Base-by-base conservation (phyloP, 2,888 invertebrate genomes). In the Diarsia brunnea region DNA sequence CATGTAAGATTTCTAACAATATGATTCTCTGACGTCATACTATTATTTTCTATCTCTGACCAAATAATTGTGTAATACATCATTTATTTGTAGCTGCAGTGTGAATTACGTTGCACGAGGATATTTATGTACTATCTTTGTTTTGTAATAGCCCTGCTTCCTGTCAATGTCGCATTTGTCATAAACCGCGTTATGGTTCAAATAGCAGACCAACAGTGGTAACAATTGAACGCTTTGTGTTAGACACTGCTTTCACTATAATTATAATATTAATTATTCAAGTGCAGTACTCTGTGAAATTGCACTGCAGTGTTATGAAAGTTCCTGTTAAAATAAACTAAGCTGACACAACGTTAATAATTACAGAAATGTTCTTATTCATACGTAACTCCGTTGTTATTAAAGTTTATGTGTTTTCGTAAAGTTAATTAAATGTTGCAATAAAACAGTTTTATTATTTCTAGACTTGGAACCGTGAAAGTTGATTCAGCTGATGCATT, bases 261-360 rank as follows among this genome's bases (percentile, higher is more conserved):
- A 91, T 92, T 90, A 91, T 89, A 84, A 87, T 91, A 90, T 91
- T 89, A 91, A 92, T 92, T 92, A 92, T 93, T 91, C 90, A 91
- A 90, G 88, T 86, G 88, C 90, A 90, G 86, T 88, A 86, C 87
- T 86, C 90, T 91, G 92, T 93, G 90, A 92, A 93, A 93, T 92
- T 90, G 88, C 88, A 64, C 60, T 84, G 77, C 73, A 86, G 82
- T 84, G 82, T 84, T 86, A 87, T 84, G 84, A 84, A 84, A 88
- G 88, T 84, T 86, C 83, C 84, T 85, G 83, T 87, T 84, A 70
- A n/a, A 68, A 75, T 75, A 69, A 73, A 79, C 45, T 75, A 77
- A 84, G 66, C 43, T 77, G 78, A 81, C 79, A 75, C 71, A 69
- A 79, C 75, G 84, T 84, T 82, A 81, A 87, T 89, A 88, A 84